Conservation (phyloP, 2,888 invertebrate species). For the Disparrhopalites patrizii region DNA sequence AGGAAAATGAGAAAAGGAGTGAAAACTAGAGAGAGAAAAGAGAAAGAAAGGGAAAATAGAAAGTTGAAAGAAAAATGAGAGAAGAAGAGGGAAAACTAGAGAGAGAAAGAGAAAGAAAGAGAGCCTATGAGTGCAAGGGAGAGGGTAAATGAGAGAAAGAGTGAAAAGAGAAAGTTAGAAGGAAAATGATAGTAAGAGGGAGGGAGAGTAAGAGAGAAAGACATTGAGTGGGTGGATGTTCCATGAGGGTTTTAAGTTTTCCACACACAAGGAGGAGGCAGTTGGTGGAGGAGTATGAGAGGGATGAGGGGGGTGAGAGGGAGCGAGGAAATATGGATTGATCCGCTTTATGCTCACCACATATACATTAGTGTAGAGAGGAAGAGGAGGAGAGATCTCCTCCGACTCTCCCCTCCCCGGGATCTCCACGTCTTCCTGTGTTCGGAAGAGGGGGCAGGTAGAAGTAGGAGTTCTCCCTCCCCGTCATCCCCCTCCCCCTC, state of each 20-base stretch:
- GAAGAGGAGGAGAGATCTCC: neutral
- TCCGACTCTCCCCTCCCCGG: no score
- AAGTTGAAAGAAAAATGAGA: no score
- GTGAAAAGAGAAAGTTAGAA: neutral
- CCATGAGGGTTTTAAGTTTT: no score
- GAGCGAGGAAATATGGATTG: slow-evolving; percentile 27
- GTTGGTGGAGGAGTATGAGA: neutral
- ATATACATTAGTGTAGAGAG: neutral
- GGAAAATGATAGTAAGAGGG: neutral
- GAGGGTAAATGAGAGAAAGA: neutral
- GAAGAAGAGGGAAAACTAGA: no score
- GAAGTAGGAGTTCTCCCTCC: neutral
- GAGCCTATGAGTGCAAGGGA: neutral
- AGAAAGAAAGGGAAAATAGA: no score
- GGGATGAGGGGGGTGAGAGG: neutral
- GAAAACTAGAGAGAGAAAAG: no score
- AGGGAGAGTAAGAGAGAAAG: no score
- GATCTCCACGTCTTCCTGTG: no score
- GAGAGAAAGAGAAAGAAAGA: no score
- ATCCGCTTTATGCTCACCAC: slow-evolving; percentile 25
- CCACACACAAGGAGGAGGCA: neutral
- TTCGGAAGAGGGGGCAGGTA: slow-evolving; percentile 1
- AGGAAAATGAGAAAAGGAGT: no score
- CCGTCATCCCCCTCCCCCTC: no score
- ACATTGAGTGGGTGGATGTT: no score